Evolutionary conservation across 2,888 invertebrate species (phyloP), one percentile per base, ranked within the genome.

Genomic region (Corythucha ciliata): DNA sequence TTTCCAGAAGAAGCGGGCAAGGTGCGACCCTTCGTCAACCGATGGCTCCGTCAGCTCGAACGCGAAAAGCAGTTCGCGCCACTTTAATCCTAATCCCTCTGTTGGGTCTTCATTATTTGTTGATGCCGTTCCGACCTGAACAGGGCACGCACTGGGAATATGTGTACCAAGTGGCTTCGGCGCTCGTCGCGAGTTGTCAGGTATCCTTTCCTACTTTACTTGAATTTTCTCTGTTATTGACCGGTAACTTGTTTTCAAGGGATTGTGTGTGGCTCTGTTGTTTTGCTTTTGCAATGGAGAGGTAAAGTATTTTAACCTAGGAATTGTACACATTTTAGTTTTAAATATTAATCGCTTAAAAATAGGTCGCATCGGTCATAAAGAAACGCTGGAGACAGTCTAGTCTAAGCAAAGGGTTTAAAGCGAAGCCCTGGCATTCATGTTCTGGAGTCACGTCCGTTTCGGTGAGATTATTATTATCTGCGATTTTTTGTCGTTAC

Each of bases 201-300:
- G 87, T 86, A 50, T 16, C 16, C 27, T 40, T 48, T 22, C 18
- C 18, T 36, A 8, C 20, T 4, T 29, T 3, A 5, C 16, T 14
- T 45, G 29, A 21, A 22, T 41, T 7, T 41, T 22, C 22, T 48
- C 24, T 34, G n/a, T n/a, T n/a, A n/a, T n/a, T n/a, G n/a, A n/a
- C n/a, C n/a, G n/a, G 29, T 18, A 8, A 14, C 49, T 53, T 45
- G 12, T 63, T 61, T 73, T 71, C 1, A 80, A 93, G 84, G 93
- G 93, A 55, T 77, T 91, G 50, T 89, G 88, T 68, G 92, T 93
- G 47, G 88, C 93, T 33, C 78, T 87, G 58, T 78, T 93, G 41
- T 91, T 89, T 72, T 91, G 91, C 69, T 92, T 93, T 76, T 90
- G 85, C 73, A 93, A 93, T 68, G 91, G 91, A 59, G 93, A 93